These are phyloP conservation scores for Poeciliopsis turrubarensis DNA, from an alignment of 2,113 vertebrate species.

Conservation along the genomic window DNA sequence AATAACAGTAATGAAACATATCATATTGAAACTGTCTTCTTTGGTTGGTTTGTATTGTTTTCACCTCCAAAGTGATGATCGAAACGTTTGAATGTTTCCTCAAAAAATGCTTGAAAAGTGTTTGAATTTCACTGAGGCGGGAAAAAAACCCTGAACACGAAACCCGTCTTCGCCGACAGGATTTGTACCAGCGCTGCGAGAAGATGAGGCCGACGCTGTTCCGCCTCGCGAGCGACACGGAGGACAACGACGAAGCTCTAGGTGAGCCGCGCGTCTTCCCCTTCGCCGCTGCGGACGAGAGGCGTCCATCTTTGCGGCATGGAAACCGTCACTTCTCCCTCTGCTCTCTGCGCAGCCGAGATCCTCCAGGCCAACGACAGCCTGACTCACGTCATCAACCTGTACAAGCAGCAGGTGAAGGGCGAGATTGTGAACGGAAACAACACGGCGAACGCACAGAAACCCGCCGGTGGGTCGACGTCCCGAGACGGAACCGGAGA, in stretches of 20 bases:
- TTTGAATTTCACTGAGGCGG: too few species aligned
- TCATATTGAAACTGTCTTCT: too few species aligned
- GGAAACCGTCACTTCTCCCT: not conserved
- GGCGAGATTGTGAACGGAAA: conserved; percentile 95
- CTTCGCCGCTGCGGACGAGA: not conserved
- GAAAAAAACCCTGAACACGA: not conserved
- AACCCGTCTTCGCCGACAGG: conserved; percentile 75
- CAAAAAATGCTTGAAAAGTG: too few species aligned
- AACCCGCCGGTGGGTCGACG: conserved; percentile 54
- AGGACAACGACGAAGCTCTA: conserved; percentile 97
- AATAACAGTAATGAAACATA: too few species aligned
- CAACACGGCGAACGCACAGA: conserved; percentile 59
- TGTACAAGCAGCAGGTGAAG: conserved; percentile 92
- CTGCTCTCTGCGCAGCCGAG: conserved; percentile 83
- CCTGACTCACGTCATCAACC: conserved; percentile 96
- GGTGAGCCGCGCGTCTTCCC: conserved; percentile 76
- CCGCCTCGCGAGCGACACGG: conserved; percentile 95
- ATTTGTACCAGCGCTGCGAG: conserved; percentile 96
- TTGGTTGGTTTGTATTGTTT: too few species aligned
- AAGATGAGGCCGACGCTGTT: conserved; percentile 98
- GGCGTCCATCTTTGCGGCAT: too few species aligned
- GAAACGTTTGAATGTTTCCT: too few species aligned
- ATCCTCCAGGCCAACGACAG: conserved; percentile 98
- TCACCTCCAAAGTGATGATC: too few species aligned
- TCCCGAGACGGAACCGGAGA: not conserved